These are phyloP conservation scores for Chrysodeixis includens DNA, from an alignment of 2,888 invertebrate species.

Conservation along the genomic window DNA sequence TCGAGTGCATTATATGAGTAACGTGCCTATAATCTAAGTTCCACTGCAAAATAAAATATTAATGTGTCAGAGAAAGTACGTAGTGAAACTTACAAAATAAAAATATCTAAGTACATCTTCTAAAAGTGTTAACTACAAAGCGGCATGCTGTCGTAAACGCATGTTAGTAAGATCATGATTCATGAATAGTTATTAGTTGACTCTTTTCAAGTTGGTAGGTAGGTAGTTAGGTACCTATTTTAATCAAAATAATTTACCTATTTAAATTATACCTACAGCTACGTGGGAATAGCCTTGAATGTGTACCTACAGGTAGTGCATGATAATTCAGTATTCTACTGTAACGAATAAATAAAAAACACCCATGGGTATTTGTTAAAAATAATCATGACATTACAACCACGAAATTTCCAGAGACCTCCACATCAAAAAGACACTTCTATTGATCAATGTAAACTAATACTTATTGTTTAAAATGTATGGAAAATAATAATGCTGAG, in stretches of 20 bases:
- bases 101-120: constrained; percentile 23
- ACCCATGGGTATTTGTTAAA: no score
- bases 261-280: not conserved
- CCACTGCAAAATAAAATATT: not conserved
- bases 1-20: not conserved
- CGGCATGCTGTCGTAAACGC: constrained; percentile 30
- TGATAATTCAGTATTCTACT: no score
- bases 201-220: constrained; percentile 2
- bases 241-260: not conserved
- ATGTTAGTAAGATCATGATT: constrained; percentile 12
- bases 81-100: constrained; percentile 1
- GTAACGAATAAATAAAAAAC: no score
- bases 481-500: no score
- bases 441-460: no score
- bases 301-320: not conserved
- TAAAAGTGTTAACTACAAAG: constrained; percentile 21
- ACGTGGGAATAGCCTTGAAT: not conserved
- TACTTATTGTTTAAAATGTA: no score
- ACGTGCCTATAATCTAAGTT: constrained; percentile 1
- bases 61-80: constrained; percentile 2
- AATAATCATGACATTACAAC: no score
- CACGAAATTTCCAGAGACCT: no score
- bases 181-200: not conserved
- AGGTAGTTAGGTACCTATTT: not conserved
- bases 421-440: no score